phyloP scores from a whole-genome alignment of 2,888 invertebrate genomes.

The Amphipoea oculea region DNA sequence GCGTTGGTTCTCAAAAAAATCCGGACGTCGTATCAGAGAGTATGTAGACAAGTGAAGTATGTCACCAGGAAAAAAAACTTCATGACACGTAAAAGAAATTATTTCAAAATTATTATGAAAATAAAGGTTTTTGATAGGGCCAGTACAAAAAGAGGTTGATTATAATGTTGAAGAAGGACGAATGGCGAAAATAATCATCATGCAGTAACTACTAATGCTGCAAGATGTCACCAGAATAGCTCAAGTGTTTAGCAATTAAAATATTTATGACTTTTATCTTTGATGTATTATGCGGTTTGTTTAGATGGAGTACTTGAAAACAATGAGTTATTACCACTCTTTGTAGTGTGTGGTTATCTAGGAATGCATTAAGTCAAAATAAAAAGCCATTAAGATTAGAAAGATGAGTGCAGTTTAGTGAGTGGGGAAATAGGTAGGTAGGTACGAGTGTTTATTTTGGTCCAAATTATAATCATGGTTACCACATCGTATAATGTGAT shows the following conservation, averaged over 20 bases:
- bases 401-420: conserved; percentile 53
- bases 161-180: too few species aligned
- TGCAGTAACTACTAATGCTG: too few species aligned
- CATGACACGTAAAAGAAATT: too few species aligned
- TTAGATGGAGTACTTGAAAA: conserved; percentile 79
- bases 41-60: too few species aligned
- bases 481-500: conserved; percentile 2
- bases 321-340: conserved; percentile 77
- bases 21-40: too few species aligned
- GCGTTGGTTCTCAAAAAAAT: too few species aligned
- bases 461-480: neutral
- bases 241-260: conserved; percentile 77
- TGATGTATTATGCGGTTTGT: conserved; percentile 74
- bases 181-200: too few species aligned
- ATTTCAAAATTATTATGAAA: too few species aligned
- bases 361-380: conserved; percentile 76
- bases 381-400: conserved; percentile 73
- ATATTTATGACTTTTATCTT: conserved; percentile 78
- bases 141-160: too few species aligned
- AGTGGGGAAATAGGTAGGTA: conserved; percentile 18
- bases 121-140: too few species aligned
- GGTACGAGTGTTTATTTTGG: conserved; percentile 25
- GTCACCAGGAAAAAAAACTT: too few species aligned
- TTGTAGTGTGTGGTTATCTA: conserved; percentile 80
- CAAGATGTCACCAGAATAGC: conserved; percentile 65